Percentiles rank a stretch among this genome's conserved stretches.
Conservation (phyloP, 2,113 vertebrate species). For the Eubucco bourcierii region DNA sequence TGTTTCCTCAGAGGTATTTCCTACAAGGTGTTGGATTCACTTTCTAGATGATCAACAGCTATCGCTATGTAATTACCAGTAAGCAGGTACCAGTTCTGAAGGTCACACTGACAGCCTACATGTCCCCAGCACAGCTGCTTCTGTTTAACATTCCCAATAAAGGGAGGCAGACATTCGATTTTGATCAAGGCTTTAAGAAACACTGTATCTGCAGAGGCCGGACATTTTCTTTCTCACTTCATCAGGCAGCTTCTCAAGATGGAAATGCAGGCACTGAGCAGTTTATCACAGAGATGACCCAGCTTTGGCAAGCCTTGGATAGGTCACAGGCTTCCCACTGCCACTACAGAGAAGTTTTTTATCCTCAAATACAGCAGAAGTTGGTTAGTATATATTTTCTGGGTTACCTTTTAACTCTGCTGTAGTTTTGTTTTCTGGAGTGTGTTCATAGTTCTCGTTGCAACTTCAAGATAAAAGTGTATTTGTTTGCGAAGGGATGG, state of each 20-base stretch:
- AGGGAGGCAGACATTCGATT: conserved; percentile 59
- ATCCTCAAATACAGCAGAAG: neutral
- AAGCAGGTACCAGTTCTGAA: conserved; percentile 44
- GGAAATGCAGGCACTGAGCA: conserved; percentile 38
- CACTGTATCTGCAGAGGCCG: conserved; percentile 34
- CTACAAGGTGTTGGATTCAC: conserved; percentile 63
- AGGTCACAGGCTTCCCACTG: conserved; percentile 43
- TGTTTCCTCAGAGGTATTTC: conserved; percentile 52
- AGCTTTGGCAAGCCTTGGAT: conserved; percentile 22
- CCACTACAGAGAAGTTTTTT: neutral
- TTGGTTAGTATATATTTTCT: neutral
- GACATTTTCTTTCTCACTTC: conserved; percentile 66
- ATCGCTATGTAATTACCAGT: conserved; percentile 25
- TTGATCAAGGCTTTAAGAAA: conserved; percentile 63
- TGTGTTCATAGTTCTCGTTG: neutral
- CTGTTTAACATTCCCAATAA: conserved; percentile 49
- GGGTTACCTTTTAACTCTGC: neutral
- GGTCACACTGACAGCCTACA: conserved; percentile 14
- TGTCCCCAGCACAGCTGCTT: conserved; percentile 57
- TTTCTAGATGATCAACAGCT: conserved; percentile 42
- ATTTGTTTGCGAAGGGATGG: neutral
- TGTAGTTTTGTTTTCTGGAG: neutral
- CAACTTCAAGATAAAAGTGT: neutral
- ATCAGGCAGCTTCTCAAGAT: conserved; percentile 57
- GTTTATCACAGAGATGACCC: conserved; percentile 61